Evolutionary conservation across 2,113 vertebrate species (phyloP), one percentile per base, ranked within the genome.

Genomic region (Oncorhynchus gorbuscha): DNA sequence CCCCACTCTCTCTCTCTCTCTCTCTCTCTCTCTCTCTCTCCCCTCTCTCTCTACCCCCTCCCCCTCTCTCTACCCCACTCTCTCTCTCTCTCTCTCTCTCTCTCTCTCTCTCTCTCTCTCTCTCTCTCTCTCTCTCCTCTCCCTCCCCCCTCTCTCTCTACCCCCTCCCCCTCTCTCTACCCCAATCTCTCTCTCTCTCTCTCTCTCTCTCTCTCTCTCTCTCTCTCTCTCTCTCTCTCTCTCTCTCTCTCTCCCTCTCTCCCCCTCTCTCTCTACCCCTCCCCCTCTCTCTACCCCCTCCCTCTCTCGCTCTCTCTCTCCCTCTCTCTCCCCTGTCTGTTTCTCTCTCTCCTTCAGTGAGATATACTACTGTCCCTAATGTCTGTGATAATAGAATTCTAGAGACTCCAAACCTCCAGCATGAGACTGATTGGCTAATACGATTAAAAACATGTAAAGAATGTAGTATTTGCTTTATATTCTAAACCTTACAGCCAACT

Each of bases 291-390:
- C 81, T 83, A 74, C 93, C 86, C 48, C 48, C 9, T 2, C 13
- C 3, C 86, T 87, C 88, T 86, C 80, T 77, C 79, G 86, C 81
- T 77, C 79, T 64, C 85, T 81, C 81, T 83, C 93, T 49, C 1
- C 48, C 35, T 0, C 35, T 1, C 35, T 4, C 5, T 5, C 5
- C 32, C 32, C 5, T 35, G 5, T 32, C 48, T 14, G 8, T 49
- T 13, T 49, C 12, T 49, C 48, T 49, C 9, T 49, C 48, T 49
- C 5, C 32, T 35, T 35, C 75, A 14, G 83, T 90, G 90, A 94
- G 93, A 91, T 86, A 90, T 90, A 87, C 87, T 87, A 81, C 83
- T 80, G 90, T 89, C 88, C 91, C 89, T 39, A 83, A 88, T 87
- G 90, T 90, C 89, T 83, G 79, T 71, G 82, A 84, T 91, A 93